phyloP scores from a whole-genome alignment of 2,797 vertebrate species.

The Eulemur albifrons region DNA sequence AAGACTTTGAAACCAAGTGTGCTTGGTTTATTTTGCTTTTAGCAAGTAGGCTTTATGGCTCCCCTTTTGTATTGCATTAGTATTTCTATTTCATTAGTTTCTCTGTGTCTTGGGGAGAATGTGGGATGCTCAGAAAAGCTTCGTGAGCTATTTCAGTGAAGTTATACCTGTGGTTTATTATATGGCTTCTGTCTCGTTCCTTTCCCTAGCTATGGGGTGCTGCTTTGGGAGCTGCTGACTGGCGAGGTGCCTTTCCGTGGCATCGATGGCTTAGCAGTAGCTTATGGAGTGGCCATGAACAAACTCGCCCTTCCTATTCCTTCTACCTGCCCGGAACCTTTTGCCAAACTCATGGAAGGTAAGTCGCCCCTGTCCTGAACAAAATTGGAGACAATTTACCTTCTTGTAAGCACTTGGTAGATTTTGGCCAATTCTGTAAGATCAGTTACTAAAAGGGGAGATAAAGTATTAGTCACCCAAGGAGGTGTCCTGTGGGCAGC shows the following conservation, averaged over 20 bases:
- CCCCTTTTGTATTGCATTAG: not conserved
- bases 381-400: not conserved
- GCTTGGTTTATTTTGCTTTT: not conserved
- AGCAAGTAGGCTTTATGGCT: not conserved
- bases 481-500: not conserved
- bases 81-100: not conserved
- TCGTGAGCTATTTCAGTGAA: not conserved
- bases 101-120: not conserved
- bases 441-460: not conserved
- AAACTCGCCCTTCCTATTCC: slow-evolving; percentile 97
- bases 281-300: slow-evolving; percentile 98
- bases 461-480: not conserved
- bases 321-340: slow-evolving; percentile 95
- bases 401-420: not conserved
- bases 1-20: not conserved
- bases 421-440: not conserved
- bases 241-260: slow-evolving; percentile 97
- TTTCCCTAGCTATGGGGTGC: slow-evolving; percentile 92
- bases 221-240: slow-evolving; percentile 96
- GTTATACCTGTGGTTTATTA: not conserved
- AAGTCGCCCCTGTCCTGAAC: slow-evolving; percentile 70
- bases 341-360: slow-evolving; percentile 98
- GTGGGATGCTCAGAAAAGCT: not conserved
- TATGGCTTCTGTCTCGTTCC: not conserved
- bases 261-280: slow-evolving; percentile 95